Evolutionary conservation across 2,113 vertebrate genomes (phyloP).

Genomic region (Puntigrus tetrazona): DNA sequence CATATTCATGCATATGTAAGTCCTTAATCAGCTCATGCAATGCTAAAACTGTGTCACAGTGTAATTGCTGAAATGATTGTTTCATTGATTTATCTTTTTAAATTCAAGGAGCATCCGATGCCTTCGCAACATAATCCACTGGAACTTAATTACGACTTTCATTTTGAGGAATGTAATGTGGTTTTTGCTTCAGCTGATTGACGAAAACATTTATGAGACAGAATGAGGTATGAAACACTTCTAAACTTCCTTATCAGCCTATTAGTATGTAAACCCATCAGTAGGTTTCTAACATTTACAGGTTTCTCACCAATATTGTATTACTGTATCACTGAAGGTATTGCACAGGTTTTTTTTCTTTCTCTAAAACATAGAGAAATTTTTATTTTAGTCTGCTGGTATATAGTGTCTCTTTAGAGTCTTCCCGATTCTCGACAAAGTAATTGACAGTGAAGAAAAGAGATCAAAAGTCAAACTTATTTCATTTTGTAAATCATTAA

Average conservation of each 20-base stretch:
- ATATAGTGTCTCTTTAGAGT: background rate
- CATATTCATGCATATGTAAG: conserved; percentile 3
- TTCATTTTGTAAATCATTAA: background rate
- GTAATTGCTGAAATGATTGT: background rate
- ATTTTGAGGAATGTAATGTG: conserved; percentile 94
- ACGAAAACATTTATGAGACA: conserved; percentile 93
- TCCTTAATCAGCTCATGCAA: background rate
- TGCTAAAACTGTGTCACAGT: background rate
- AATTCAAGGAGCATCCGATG: conserved; percentile 90
- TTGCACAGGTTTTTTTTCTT: background rate
- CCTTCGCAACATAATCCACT: conserved; percentile 96
- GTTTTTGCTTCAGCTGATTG: conserved; percentile 95
- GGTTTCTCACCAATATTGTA: background rate
- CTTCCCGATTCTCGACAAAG: background rate
- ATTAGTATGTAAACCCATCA: background rate
- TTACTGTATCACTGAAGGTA: background rate
- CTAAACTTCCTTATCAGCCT: background rate
- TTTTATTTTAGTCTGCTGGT: background rate
- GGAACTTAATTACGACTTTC: conserved; percentile 96
- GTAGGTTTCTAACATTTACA: background rate
- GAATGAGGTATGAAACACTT: conserved; percentile 83
- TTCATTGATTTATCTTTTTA: conserved; percentile 16
- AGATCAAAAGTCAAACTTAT: background rate
- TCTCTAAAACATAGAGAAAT: background rate
- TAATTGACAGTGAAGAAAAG: background rate